Conservation (phyloP, 2,888 invertebrate species). For the Cactoblastis cactorum region DNA sequence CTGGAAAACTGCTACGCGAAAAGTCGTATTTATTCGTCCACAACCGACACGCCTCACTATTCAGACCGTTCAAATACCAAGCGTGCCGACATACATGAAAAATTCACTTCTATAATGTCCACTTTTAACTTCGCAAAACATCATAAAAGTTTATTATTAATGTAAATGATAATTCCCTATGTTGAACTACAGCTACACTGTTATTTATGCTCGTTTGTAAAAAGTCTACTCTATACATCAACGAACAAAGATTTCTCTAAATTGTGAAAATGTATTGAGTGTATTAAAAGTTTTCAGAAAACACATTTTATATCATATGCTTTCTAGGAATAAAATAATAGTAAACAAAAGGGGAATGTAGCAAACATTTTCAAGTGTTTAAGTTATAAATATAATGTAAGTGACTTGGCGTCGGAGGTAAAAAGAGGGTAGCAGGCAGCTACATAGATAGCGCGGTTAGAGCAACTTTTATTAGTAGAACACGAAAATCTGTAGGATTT, state of each 20-base stretch:
- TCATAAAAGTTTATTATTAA: background rate
- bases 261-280: background rate
- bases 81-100: background rate
- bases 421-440: slow-evolving; percentile 27
- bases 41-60: slow-evolving; percentile 11
- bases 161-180: background rate
- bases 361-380: slow-evolving; percentile 11
- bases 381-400: slow-evolving; percentile 39
- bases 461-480: background rate
- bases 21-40: slow-evolving; percentile 10
- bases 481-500: no score
- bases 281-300: slow-evolving; percentile 1
- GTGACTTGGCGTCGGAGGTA: slow-evolving; percentile 47
- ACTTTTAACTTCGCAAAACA: background rate
- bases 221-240: background rate
- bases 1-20: slow-evolving; percentile 7
- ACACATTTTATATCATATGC: slow-evolving; percentile 8
- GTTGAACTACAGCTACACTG: background rate
- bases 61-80: slow-evolving; percentile 1
- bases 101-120: background rate
- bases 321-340: slow-evolving; percentile 7
- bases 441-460: slow-evolving; percentile 33
- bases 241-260: background rate
- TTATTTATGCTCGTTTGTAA: background rate
- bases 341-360: slow-evolving; percentile 1